Conservation (phyloP, 2,797 vertebrate species). For the Morus bassanus region DNA sequence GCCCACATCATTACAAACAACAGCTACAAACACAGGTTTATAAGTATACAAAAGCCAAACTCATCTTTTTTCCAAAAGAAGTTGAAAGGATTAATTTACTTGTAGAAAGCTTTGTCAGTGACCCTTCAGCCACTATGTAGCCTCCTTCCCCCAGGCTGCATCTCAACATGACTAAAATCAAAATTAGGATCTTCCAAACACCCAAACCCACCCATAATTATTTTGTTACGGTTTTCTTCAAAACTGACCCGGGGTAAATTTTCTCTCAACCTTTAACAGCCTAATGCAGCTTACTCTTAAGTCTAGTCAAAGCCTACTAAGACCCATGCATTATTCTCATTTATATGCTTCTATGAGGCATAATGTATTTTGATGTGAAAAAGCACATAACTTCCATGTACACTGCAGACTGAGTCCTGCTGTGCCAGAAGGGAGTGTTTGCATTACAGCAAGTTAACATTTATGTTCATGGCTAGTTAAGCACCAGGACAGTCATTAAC, state of each 20-base stretch:
- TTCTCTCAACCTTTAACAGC: neutral
- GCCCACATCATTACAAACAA: neutral
- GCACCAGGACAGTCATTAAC: constrained; percentile 8
- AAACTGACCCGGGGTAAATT: neutral
- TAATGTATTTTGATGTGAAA: neutral
- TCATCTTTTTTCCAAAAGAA: neutral
- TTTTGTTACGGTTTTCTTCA: neutral
- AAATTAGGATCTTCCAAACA: neutral
- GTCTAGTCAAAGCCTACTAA: neutral
- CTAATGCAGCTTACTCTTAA: neutral
- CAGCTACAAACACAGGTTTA: neutral
- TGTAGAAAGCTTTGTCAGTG: neutral
- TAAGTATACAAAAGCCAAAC: neutral
- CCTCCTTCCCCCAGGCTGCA: neutral
- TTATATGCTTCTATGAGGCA: neutral
- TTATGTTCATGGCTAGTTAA: constrained; percentile 9
- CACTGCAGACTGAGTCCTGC: neutral
- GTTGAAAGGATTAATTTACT: neutral
- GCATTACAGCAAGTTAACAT: neutral
- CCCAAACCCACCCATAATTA: neutral
- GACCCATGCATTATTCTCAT: neutral
- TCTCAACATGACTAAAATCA: neutral
- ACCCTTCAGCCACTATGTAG: neutral
- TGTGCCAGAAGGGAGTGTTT: neutral
- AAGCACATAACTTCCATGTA: neutral